Conservation (phyloP, 1,140 invertebrate genomes). For the Carposina sasakii region DNA sequence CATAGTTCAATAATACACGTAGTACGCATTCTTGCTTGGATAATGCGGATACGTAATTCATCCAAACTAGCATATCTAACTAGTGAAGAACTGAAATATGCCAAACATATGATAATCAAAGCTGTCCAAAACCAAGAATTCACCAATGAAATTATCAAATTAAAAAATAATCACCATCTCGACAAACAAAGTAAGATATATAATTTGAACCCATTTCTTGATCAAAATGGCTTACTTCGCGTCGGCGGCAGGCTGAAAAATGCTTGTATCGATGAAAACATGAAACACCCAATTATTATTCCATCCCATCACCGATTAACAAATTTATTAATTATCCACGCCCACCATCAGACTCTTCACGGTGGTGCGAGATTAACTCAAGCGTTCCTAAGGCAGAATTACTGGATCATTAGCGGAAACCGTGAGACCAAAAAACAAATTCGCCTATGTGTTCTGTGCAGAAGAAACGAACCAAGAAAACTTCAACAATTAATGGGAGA, state of each 20-base stretch:
- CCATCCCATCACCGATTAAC: conserved; percentile 15
- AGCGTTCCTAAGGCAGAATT: conserved; percentile 23
- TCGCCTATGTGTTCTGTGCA: conserved; percentile 21
- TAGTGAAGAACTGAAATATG: not conserved
- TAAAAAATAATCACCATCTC: not conserved
- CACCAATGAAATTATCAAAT: conserved; percentile 5
- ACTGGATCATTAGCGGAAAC: conserved; percentile 28
- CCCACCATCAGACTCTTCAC: conserved; percentile 26
- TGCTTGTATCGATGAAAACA: conserved; percentile 1
- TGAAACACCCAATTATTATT: conserved; percentile 24
- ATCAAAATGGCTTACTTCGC: conserved; percentile 17
- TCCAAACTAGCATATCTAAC: conserved; percentile 1
- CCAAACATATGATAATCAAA: conserved; percentile 12
- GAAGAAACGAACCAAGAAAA: conserved; percentile 11
- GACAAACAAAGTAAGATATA: conserved; percentile 9
- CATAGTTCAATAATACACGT: conserved; percentile 4
- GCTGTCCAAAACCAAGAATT: conserved; percentile 11
- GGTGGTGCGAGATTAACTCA: conserved; percentile 25
- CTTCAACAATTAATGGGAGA: conserved; percentile 31
- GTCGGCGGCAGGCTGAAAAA: conserved; percentile 26
- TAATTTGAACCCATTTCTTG: conserved; percentile 14
- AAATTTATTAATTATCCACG: conserved; percentile 20
- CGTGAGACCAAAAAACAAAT: conserved; percentile 7
- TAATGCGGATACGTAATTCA: conserved; percentile 6
- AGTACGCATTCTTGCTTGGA: conserved; percentile 9